phyloP scores from a whole-genome alignment of 2,888 invertebrate species.

The Caenorhabditis sp. region DNA sequence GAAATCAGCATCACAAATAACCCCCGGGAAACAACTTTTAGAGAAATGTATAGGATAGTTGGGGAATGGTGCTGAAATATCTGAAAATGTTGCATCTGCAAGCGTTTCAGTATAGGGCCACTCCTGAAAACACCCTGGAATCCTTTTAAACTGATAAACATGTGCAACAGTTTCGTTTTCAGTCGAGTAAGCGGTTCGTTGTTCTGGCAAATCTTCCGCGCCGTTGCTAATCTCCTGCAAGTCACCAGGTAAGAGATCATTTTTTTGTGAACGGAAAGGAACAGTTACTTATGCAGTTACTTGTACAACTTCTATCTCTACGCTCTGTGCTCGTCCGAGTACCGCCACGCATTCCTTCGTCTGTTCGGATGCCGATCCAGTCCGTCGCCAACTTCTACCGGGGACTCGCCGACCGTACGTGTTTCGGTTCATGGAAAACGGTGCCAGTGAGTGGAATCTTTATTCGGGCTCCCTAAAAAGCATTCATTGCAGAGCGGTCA shows the following conservation, averaged over 20 bases:
- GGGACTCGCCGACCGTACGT: slow-evolving; percentile 69
- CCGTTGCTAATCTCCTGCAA: slow-evolving; percentile 81
- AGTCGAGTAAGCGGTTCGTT: slow-evolving; percentile 45
- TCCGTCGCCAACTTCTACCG: slow-evolving; percentile 60
- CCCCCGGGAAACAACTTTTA: too few species aligned
- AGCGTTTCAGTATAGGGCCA: too few species aligned
- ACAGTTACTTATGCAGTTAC: slow-evolving; percentile 73
- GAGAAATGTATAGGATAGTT: too few species aligned
- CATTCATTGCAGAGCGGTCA: slow-evolving; percentile 33
- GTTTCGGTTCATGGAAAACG: slow-evolving; percentile 60
- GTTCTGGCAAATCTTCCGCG: slow-evolving; percentile 80
- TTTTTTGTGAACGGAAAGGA: background rate
- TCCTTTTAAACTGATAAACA: too few species aligned
- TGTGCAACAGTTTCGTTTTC: slow-evolving; percentile 38
- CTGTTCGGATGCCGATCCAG: slow-evolving; percentile 65
- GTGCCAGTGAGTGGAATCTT: slow-evolving; percentile 29
- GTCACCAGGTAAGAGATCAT: slow-evolving; percentile 78
- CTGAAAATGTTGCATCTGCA: too few species aligned
- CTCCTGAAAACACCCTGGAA: too few species aligned
- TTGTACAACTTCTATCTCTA: slow-evolving; percentile 80
- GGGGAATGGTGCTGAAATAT: too few species aligned
- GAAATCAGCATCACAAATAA: too few species aligned
- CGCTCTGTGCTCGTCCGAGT: slow-evolving; percentile 74
- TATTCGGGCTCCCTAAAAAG: background rate
- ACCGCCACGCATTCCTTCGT: slow-evolving; percentile 71